Evolutionary conservation across 2,113 vertebrate species (phyloP).

Genomic region (Syrrhaptes paradoxus): DNA sequence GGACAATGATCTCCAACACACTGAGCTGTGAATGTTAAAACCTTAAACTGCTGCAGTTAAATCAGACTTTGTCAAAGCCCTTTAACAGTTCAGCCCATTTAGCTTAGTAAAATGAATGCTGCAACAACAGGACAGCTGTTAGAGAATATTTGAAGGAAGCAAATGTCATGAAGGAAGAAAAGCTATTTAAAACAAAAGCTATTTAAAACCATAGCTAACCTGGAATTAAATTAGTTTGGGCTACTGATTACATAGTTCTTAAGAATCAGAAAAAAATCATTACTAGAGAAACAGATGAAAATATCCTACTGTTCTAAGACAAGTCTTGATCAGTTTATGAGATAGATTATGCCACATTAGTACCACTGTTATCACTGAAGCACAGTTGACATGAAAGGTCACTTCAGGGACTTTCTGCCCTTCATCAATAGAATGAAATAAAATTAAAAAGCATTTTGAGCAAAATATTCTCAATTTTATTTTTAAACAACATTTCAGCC

Average conservation of each 20-base stretch:
- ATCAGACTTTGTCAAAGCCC: neutral
- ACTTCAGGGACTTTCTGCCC: neutral
- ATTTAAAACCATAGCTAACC: neutral
- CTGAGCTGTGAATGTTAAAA: neutral
- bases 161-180: neutral
- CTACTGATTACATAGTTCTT: neutral
- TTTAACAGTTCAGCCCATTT: neutral
- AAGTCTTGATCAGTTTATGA: neutral
- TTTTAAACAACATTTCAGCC: neutral
- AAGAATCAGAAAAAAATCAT: neutral
- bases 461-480: neutral
- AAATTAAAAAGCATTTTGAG: neutral
- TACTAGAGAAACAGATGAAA: neutral
- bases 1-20: neutral
- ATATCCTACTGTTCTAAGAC: neutral
- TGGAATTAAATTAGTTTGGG: neutral
- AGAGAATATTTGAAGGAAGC: neutral
- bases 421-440: neutral
- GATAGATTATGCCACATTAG: neutral
- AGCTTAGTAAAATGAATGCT: neutral
- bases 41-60: neutral
- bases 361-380: neutral
- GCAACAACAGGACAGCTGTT: neutral
- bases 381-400: neutral
- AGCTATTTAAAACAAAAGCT: neutral